Evolutionary conservation across 2,888 invertebrate species (phyloP).

Genomic region (Craniophora ligustri): DNA sequence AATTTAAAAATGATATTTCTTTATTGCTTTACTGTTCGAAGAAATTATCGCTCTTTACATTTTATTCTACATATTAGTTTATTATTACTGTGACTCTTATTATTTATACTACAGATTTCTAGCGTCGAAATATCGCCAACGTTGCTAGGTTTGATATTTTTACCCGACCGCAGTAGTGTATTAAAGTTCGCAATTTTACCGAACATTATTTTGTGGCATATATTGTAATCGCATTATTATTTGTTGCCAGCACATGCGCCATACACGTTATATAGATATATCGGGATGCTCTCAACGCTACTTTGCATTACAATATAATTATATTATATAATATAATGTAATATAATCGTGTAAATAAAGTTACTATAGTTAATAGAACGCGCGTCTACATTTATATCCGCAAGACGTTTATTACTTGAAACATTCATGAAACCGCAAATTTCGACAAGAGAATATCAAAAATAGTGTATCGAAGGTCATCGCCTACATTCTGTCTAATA

Average conservation of each 20-base stretch:
- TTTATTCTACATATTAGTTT: slow-evolving; percentile 48
- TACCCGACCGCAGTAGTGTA: slow-evolving; percentile 66
- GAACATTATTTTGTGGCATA: slow-evolving; percentile 9
- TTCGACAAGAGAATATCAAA: slow-evolving; percentile 89
- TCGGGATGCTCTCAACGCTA: slow-evolving; percentile 82
- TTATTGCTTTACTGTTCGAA: slow-evolving; percentile 81
- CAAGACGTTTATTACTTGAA: slow-evolving; percentile 74
- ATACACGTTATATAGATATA: slow-evolving; percentile 71
- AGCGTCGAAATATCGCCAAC: not conserved
- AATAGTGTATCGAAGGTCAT: slow-evolving; percentile 86
- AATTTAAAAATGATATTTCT: slow-evolving; percentile 75
- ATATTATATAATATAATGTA: slow-evolving; percentile 58
- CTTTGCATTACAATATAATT: slow-evolving; percentile 80
- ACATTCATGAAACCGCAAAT: slow-evolving; percentile 84
- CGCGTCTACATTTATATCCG: slow-evolving; percentile 74
- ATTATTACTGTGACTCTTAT: slow-evolving; percentile 32
- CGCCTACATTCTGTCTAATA: slow-evolving; percentile 84
- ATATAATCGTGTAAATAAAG: slow-evolving; percentile 87
- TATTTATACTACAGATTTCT: slow-evolving; percentile 16
- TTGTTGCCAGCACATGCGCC: slow-evolving; percentile 75
- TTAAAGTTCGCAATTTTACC: slow-evolving; percentile 20
- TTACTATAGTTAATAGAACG: slow-evolving; percentile 83
- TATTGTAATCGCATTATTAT: slow-evolving; percentile 23
- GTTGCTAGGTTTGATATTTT: slow-evolving; percentile 18
- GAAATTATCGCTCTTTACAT: slow-evolving; percentile 62